Evolutionary conservation across 2,888 invertebrate genomes (phyloP), one percentile per base, ranked within the genome.

Genomic region (Drosophila sordidapex): DNA sequence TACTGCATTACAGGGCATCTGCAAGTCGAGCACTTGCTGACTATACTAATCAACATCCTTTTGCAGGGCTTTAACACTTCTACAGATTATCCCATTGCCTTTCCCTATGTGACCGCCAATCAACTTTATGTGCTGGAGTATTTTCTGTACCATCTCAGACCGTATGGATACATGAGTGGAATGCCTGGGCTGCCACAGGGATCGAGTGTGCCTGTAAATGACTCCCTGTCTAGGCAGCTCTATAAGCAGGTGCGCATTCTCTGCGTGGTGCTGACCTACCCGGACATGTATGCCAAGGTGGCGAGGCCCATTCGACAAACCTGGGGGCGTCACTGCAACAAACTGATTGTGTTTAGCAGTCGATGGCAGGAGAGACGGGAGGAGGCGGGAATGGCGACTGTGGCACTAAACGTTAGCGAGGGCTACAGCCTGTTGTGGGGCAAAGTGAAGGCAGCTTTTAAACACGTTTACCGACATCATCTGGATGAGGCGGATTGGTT

Each of bases 71-170:
- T 89, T 18, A 89, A 83, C 82, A 97, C 97, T 90, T 97, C 97
- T 91, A 97, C 97, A 0, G 98, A 98, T 91, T 97, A 97, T 93
- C 98, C 98, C 0, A 95, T 99, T 4, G 97, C 98, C 0, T 98
- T 99, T 94, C 99, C 99, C 93, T 99, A 99, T 93, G 96, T 98
- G 0, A 94, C 95, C 11, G 97, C 98, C 0, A 96, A 97, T 91
- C 95, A 97, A 93, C 98, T 99, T 98, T 98, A 99, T 92, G 97
- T 98, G 6, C 92, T 98, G 53, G 99, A 99, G 90, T 99, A 98
- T 93, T 94, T 99, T 62, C 96, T 99, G 87, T 99, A 99, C 93
- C 99, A 99, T 91, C 94, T 99, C 72, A 95, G 97, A 70, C 98
- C 96, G 0, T 97, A 95, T 91, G 96, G 96, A 33, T 74, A 89